Conservation (phyloP, 2,797 vertebrate species). For the Delichon dasypus region DNA sequence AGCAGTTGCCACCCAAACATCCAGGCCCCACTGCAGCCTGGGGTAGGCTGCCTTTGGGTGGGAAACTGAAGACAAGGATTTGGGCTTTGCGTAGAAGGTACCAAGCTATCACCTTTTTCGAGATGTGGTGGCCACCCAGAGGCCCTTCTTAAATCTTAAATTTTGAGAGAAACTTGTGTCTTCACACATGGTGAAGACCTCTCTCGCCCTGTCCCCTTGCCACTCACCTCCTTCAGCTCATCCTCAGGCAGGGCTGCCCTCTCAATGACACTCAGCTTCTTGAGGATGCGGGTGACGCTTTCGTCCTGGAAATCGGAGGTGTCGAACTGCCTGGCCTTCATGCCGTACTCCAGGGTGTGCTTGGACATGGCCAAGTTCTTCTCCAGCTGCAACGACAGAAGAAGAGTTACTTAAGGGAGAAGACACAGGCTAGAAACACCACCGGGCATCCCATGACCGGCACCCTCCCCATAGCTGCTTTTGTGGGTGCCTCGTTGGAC, state of each 20-base stretch:
- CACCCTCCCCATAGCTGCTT: not conserved
- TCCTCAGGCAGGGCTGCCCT: conserved; percentile 81
- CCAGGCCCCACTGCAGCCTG: not conserved
- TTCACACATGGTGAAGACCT: not conserved
- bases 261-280: conserved; percentile 90
- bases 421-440: not conserved
- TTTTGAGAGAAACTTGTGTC: not conserved
- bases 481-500: not conserved
- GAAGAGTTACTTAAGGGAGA: not conserved
- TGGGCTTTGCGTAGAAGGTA: not conserved
- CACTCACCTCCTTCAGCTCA: conserved; percentile 86
- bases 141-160: not conserved
- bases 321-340: conserved; percentile 84
- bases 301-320: conserved; percentile 86
- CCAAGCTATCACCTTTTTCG: not conserved
- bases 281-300: conserved; percentile 83
- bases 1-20: not conserved
- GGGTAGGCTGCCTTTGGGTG: not conserved
- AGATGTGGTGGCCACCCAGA: not conserved
- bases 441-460: not conserved
- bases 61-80: not conserved
- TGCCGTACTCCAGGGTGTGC: conserved; percentile 87
- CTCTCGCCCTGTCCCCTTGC: not conserved
- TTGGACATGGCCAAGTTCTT: conserved; percentile 88
- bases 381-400: conserved; percentile 76